Conservation (phyloP, 1,140 invertebrate genomes). For the Drosophila kurseongensis region DNA sequence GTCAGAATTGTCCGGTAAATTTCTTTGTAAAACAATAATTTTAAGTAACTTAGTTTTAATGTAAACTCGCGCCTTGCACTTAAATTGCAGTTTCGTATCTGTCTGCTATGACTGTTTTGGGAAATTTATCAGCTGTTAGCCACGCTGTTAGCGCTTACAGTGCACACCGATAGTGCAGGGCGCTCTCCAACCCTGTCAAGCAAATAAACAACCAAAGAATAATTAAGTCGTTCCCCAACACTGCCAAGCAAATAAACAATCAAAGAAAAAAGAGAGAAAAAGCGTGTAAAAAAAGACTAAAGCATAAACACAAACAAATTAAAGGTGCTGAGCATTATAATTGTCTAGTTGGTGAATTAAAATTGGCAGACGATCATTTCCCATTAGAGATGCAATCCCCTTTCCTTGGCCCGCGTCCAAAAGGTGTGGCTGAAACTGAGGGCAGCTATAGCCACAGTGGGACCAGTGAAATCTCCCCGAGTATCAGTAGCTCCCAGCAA, state of each 20-base stretch:
- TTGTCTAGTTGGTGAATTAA: conserved; percentile 38
- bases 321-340: conserved; percentile 30
- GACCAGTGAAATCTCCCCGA: background rate
- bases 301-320: conserved; percentile 47
- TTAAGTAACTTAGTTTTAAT: background rate
- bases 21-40: background rate
- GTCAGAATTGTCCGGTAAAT: background rate
- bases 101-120: conserved; percentile 22
- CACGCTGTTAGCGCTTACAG: conserved; percentile 37
- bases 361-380: background rate
- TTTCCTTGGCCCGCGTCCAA: conserved; percentile 11
- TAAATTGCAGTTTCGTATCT: conserved; percentile 30
- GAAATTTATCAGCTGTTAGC: conserved; percentile 54
- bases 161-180: conserved; percentile 28
- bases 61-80: background rate
- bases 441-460: background rate
- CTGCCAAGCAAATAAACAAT: conserved; percentile 59
- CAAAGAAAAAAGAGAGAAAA: conserved; percentile 50
- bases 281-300: conserved; percentile 49
- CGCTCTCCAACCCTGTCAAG: conserved; percentile 12
- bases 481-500: background rate
- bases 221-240: conserved; percentile 21
- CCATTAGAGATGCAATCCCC: background rate
- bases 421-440: conserved; percentile 36
- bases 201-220: background rate